Base-by-base conservation (phyloP, 2,888 invertebrate genomes). In the Drosophila incognita region DNA sequence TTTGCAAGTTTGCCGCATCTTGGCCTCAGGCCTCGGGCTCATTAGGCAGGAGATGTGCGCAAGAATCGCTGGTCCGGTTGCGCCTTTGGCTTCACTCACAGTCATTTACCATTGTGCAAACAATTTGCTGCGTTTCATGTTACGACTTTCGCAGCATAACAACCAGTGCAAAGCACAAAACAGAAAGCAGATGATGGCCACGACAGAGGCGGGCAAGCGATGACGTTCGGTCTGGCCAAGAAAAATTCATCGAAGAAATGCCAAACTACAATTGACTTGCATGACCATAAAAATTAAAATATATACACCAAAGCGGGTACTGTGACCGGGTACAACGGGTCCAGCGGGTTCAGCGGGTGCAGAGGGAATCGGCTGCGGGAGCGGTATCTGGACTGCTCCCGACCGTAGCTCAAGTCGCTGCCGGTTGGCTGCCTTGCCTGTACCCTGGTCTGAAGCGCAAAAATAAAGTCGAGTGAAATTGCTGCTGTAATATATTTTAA, bases 241-340 rank as follows among this genome's bases (percentile, higher is more conserved):
- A 61, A 71, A 84, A 78, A 82, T 83, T 68, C 85, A 84, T 81
- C 87, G 89, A 86, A 86, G 89, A 86, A 87, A 89, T 86, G 88
- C 90, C 89, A 87, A 87, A 90, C 87, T 87, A 90, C 87, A 87
- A 87, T 87, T 87, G 87, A 87, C 90, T 86, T 89, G 90, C 90
- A 90, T 90, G 91, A 84, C 90, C 91, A 90, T 90, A 90, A 86
- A 90, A 90, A 90, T 90, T 91, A 90, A 90, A 89, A 88, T 91
- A 89, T 87, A 89, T 89, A 85, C 88, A 82, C 85, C 88, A 79
- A 82, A 69, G 61, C 69, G 56, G 63, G 76, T 62, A 63, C 62
- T 69, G 46, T 13, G 52, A 52, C 35, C 42, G 24, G 46, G 36
- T n/a, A 8, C 31, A 10, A 21, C 33, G 15, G 8, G 24, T 11